phyloP scores from a whole-genome alignment of 2,113 vertebrate genomes.

The Anser cygnoides region DNA sequence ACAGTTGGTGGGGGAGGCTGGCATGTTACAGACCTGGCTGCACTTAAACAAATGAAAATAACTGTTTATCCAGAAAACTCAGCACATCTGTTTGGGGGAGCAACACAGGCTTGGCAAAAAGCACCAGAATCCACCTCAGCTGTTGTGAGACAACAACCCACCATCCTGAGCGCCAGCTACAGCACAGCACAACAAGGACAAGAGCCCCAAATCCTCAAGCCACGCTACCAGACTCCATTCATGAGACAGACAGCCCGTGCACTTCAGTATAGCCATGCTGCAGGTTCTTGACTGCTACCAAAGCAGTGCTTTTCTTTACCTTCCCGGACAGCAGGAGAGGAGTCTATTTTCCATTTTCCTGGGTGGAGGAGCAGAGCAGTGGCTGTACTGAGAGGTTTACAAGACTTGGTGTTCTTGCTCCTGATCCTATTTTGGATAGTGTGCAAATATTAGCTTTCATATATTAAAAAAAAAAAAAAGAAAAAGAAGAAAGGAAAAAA shows the following conservation, averaged over 20 bases:
- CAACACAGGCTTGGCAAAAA: neutral
- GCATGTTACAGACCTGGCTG: neutral
- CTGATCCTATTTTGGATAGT: neutral
- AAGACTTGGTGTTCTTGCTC: neutral
- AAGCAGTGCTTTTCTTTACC: neutral
- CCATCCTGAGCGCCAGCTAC: neutral
- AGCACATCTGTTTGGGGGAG: neutral
- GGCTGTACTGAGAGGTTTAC: neutral
- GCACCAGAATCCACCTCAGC: neutral
- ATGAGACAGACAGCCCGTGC: neutral
- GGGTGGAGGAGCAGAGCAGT: neutral
- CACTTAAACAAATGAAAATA: neutral
- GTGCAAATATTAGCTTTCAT: neutral
- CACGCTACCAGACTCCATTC: neutral
- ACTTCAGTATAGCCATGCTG: neutral
- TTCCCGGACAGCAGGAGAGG: neutral
- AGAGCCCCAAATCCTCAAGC: neutral
- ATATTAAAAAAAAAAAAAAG: neutral
- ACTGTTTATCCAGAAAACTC: neutral
- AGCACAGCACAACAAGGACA: neutral
- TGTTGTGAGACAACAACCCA: neutral
- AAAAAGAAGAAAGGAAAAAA: no score
- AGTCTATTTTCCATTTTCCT: neutral
- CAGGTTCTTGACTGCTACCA: neutral
- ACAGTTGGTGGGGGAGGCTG: neutral